Base-by-base conservation (phyloP, 1,140 invertebrate species). In the Lepidurus apus region DNA sequence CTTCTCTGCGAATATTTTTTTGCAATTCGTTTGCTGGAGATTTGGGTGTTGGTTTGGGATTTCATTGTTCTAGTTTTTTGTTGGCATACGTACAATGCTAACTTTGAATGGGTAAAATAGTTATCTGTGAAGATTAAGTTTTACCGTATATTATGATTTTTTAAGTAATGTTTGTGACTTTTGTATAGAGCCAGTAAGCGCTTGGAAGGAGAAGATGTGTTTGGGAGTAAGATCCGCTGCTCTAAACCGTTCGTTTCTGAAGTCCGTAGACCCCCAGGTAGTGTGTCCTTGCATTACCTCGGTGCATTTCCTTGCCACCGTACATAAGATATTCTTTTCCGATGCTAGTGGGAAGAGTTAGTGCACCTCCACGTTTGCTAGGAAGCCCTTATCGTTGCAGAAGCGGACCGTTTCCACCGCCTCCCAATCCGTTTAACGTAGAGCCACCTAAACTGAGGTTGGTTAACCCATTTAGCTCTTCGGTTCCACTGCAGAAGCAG, bases 151-250 rank as follows among this genome's bases (percentile, higher is more conserved):
- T 9, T 43, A 17, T 79, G 74, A 77, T 81, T 80, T 78, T 80
- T 42, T 11, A 76, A 80, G 26, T 43, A 21, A 47, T 82, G 81
- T 78, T 81, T 83, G 83, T 83, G 82, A 83, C 84, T 86, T 74
- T 10, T 24, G 10, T 53, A 26, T 82, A 94, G 93, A 85, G 93
- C 93, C 81, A 88, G 91, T 83, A 93, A 93, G 83, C 90, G 93
- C 84, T 93, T 95, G 89, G 91, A 94, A 83, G 93, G 92, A 80
- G 92, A 93, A 85, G 90, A 93, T 87, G 92, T 95, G 73, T 93
- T 90, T 87, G 92, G 93, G 43, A 89, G 88, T 44, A 91, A 91
- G 87, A 94, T 95, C 77, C 86, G 86, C 44, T 89, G 89, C 74
- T 86, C 88, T 78, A 81, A 77, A 44, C 77, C 73, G 43, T 81